phyloP scores from a whole-genome alignment of 2,888 invertebrate genomes.

The Melinaea menophilus region DNA sequence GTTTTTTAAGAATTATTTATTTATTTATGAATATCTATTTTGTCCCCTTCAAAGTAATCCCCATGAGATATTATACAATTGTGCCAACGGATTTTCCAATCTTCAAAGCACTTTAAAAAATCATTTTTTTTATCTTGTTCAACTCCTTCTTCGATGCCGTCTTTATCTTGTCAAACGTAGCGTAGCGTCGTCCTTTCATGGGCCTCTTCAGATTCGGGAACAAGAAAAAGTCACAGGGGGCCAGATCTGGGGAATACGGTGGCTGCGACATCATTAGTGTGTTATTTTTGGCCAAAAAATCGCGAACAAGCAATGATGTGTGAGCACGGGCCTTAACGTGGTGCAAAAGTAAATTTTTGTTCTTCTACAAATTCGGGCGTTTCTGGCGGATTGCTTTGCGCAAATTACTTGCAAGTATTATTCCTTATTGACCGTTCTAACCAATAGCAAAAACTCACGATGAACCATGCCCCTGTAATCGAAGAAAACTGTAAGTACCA shows the following conservation, averaged over 20 bases:
- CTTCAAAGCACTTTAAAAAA: too few relatives aligned
- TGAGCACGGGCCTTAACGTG: constrained; percentile 28
- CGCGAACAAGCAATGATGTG: constrained; percentile 26
- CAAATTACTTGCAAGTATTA: constrained; percentile 21
- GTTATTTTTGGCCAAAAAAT: constrained; percentile 29
- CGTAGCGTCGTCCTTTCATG: constrained; percentile 27
- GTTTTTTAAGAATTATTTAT: constrained; percentile 16
- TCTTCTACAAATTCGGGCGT: constrained; percentile 26
- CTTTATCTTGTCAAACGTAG: constrained; percentile 25
- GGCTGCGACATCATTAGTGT: constrained; percentile 23
- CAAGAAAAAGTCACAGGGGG: constrained; percentile 32
- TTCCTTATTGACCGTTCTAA: constrained; percentile 20
- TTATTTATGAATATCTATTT: constrained; percentile 16
- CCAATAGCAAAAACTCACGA: constrained; percentile 19
- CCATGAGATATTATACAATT: constrained; percentile 1
- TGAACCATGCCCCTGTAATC: constrained; percentile 20
- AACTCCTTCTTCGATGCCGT: constrained; percentile 5
- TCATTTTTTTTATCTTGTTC: neutral
- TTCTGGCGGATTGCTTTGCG: constrained; percentile 24
- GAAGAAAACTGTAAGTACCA: constrained; percentile 14
- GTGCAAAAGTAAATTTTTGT: constrained; percentile 26
- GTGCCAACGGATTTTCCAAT: too few relatives aligned
- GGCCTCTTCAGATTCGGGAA: constrained; percentile 33
- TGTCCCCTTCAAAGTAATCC: neutral
- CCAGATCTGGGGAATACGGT: constrained; percentile 21